These are phyloP conservation scores for Galaxias olidus DNA, from an alignment of 2,797 vertebrate genomes.

Conservation along the genomic window DNA sequence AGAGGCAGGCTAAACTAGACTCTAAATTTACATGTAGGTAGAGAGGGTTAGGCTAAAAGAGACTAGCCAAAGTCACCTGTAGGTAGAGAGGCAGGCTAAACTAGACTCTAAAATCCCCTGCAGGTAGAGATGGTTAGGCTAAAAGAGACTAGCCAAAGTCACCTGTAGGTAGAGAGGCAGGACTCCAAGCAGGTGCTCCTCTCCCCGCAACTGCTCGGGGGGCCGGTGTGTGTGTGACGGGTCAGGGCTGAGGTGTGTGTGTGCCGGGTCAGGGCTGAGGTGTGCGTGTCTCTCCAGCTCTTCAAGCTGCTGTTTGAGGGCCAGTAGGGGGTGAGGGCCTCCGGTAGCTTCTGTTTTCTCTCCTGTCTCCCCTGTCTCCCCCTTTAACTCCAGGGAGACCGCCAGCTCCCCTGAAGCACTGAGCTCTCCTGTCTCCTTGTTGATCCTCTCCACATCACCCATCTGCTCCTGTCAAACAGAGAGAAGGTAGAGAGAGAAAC, in stretches of 20 bases:
- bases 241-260: constrained; percentile 16
- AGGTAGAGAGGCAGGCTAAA: neutral
- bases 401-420: constrained; percentile 71
- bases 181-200: constrained; percentile 54
- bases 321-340: constrained; percentile 35
- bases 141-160: neutral
- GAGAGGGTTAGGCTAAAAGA: no score
- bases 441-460: constrained; percentile 66
- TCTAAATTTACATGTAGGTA: neutral
- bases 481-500: constrained; percentile 6
- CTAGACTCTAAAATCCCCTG: no score
- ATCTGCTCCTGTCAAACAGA: constrained; percentile 39
- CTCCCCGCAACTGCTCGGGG: constrained; percentile 50
- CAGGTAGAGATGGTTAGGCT: no score
- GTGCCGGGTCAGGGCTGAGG: constrained; percentile 26
- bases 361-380: constrained; percentile 32
- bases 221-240: constrained; percentile 19
- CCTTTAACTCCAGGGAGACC: constrained; percentile 55
- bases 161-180: constrained; percentile 76
- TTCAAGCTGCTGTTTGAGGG: constrained; percentile 63
- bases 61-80: neutral
- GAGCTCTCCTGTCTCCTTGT: constrained; percentile 75
- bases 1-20: neutral
- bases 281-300: constrained; percentile 47
- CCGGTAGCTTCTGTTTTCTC: constrained; percentile 24